Conservation (phyloP, 2,797 vertebrate genomes). For the Anas acuta region DNA sequence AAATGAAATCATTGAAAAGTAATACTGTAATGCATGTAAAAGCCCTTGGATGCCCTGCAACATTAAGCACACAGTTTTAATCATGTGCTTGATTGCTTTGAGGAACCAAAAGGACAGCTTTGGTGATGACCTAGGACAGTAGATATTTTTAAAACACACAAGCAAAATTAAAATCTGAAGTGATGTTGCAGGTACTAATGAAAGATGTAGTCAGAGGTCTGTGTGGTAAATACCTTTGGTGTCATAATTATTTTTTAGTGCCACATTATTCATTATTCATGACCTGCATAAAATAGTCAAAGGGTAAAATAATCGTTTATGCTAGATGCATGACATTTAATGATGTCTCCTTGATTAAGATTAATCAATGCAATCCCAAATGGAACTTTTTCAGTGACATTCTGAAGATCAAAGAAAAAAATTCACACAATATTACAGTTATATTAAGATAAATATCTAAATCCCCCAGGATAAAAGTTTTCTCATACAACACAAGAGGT, state of each 20-base stretch:
- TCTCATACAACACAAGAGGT: background rate
- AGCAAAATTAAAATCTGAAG: background rate
- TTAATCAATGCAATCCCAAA: conserved; percentile 28
- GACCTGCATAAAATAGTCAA: conserved; percentile 11
- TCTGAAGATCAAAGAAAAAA: conserved; percentile 12
- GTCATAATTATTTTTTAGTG: conserved; percentile 41
- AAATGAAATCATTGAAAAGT: background rate
- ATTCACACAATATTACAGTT: background rate
- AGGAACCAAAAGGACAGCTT: background rate
- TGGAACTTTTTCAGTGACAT: background rate
- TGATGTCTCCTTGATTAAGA: conserved; percentile 20
- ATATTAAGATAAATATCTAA: conserved; percentile 2
- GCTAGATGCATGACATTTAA: background rate
- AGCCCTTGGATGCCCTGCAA: background rate
- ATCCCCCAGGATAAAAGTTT: background rate
- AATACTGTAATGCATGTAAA: background rate
- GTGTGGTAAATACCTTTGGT: background rate
- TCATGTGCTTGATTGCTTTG: background rate
- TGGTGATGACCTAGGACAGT: background rate
- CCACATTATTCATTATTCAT: conserved; percentile 27
- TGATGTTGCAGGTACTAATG: background rate
- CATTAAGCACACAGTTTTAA: background rate
- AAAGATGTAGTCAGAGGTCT: background rate
- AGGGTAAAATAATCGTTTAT: background rate
- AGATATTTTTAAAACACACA: background rate